phyloP scores from a whole-genome alignment of 2,113 vertebrate genomes.

The Symphodus melops region DNA sequence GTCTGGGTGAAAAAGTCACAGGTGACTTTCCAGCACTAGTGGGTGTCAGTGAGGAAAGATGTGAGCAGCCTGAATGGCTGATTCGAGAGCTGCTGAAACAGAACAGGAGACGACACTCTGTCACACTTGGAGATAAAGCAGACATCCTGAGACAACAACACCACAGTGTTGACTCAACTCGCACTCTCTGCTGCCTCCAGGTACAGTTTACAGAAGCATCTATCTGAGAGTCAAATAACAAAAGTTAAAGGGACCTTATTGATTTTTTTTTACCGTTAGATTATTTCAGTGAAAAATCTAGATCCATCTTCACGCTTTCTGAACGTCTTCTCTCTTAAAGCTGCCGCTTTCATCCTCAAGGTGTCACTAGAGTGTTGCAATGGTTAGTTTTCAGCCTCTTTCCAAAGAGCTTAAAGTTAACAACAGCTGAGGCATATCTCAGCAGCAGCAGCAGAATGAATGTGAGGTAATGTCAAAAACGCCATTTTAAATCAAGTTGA shows the following conservation, averaged over 20 bases:
- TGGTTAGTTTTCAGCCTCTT: background rate
- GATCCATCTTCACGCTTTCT: background rate
- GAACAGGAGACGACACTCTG: conserved; percentile 62
- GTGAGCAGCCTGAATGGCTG: conserved; percentile 65
- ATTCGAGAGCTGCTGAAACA: conserved; percentile 70
- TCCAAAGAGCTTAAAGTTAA: conserved; percentile 23
- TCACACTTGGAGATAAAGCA: conserved; percentile 54
- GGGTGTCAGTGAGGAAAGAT: background rate
- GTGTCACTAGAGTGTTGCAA: conserved; percentile 65
- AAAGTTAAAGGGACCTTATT: background rate
- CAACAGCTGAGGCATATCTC: conserved; percentile 28
- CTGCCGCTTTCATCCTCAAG: conserved; percentile 50
- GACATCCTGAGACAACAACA: conserved; percentile 25
- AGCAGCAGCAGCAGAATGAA: conserved; percentile 20
- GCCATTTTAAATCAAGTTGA: conserved; percentile 65
- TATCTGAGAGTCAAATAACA: background rate
- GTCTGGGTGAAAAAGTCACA: background rate
- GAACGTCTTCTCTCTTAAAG: background rate
- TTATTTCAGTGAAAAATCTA: background rate
- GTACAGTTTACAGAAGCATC: conserved; percentile 44
- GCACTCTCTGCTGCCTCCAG: conserved; percentile 67
- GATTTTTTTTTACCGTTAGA: background rate
- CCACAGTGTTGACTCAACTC: conserved; percentile 2
- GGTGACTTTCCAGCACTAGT: conserved; percentile 19
- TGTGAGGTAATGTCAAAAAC: conserved; percentile 53